Conservation (phyloP, 2,113 vertebrate species). For the Lepisosteus osseus region DNA sequence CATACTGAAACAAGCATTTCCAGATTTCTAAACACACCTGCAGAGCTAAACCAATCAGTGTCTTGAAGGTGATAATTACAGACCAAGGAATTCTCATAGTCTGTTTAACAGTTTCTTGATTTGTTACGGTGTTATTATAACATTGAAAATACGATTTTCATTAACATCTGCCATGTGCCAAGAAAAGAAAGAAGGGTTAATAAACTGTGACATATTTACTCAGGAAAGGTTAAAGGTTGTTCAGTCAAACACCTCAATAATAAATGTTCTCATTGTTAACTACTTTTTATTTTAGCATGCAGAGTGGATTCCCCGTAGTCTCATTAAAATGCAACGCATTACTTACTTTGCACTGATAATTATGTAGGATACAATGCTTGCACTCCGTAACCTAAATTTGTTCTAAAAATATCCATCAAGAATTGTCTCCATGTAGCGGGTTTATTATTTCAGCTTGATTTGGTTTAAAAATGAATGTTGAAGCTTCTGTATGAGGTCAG, state of each 20-base stretch:
- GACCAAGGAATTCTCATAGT: too few species aligned
- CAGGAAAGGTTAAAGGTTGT: too few species aligned
- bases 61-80: too few species aligned
- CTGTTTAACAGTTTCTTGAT: too few species aligned
- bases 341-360: constrained; percentile 32
- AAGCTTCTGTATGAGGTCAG: not conserved
- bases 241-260: not conserved
- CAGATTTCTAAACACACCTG: too few species aligned
- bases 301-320: constrained; percentile 47
- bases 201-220: too few species aligned
- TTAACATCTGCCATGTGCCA: too few species aligned
- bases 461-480: constrained; percentile 6
- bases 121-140: too few species aligned
- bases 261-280: constrained; percentile 15
- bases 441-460: constrained; percentile 23
- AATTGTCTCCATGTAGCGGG: constrained; percentile 7
- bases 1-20: too few species aligned
- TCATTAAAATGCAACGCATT: constrained; percentile 46
- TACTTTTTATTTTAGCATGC: constrained; percentile 27
- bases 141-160: too few species aligned
- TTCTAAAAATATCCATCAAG: constrained; percentile 25
- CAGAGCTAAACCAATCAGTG: too few species aligned
- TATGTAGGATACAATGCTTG: constrained; percentile 29
- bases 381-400: constrained; percentile 18
- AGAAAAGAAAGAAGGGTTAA: too few species aligned